These are phyloP conservation scores for Cephus runcator DNA, from an alignment of 2,888 invertebrate genomes.

Conservation along the genomic window DNA sequence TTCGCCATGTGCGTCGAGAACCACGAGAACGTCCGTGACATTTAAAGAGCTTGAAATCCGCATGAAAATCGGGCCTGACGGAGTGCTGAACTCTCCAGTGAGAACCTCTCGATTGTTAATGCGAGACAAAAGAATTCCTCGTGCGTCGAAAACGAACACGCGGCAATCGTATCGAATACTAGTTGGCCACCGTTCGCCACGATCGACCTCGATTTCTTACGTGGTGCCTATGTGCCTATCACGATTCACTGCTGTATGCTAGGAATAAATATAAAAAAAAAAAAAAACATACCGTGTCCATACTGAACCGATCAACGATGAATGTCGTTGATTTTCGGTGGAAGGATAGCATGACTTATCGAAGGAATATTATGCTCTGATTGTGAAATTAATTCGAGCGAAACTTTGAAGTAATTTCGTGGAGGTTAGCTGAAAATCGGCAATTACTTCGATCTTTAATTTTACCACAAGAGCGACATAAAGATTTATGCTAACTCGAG, in stretches of 20 bases:
- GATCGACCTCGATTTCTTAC: neutral
- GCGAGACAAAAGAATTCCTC: neutral
- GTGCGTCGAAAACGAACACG: neutral
- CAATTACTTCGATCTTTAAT: neutral
- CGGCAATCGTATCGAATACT: neutral
- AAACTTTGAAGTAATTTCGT: neutral
- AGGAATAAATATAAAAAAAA: neutral
- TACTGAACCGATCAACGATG: neutral
- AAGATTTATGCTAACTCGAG: neutral
- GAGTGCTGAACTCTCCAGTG: neutral
- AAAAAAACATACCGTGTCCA: neutral
- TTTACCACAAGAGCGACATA: neutral
- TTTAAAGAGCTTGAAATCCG: neutral
- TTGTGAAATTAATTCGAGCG: neutral
- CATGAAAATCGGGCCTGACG: neutral
- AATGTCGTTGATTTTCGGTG: neutral
- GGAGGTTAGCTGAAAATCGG: neutral
- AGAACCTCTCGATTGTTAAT: neutral
- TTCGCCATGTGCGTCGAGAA: neutral
- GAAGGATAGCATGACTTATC: neutral
- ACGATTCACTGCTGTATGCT: neutral
- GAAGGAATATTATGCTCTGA: neutral
- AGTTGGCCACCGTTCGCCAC: neutral
- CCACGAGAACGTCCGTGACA: neutral
- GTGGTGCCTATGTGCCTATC: neutral